Percentiles rank a stretch among this genome's conserved stretches.
phyloP scores from a whole-genome alignment of 2,797 vertebrate genomes.

The Siniperca undulata region DNA sequence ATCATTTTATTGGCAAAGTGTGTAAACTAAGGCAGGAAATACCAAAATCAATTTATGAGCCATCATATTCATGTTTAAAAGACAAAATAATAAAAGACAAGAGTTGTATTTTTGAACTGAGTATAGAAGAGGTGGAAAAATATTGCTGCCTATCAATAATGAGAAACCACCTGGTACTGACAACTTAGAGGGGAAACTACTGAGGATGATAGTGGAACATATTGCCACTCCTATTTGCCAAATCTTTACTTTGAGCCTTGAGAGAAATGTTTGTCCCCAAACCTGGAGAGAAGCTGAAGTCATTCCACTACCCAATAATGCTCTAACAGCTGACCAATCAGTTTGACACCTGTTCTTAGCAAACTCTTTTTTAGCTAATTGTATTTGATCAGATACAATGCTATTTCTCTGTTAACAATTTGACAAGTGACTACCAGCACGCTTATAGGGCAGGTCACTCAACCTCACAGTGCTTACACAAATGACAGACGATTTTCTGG shows the following conservation, averaged over 20 bases:
- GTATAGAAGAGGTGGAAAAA: background rate
- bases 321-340: background rate
- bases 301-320: background rate
- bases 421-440: background rate
- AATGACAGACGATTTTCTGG: too few relatives aligned
- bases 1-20: too few relatives aligned
- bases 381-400: background rate
- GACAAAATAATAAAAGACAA: background rate
- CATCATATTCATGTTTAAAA: background rate
- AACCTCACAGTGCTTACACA: too few relatives aligned
- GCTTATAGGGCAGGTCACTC: background rate
- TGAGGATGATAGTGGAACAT: background rate
- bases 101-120: background rate
- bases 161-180: background rate
- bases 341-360: background rate
- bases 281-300: background rate
- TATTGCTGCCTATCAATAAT: background rate
- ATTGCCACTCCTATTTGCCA: background rate
- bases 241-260: background rate
- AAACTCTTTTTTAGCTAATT: too few relatives aligned
- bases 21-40: too few relatives aligned
- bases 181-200: background rate
- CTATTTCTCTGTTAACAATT: background rate
- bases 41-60: too few relatives aligned
- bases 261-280: background rate